Percentiles rank a stretch among this genome's conserved stretches.
phyloP scores from a whole-genome alignment of 1,140 invertebrate species.

The Temnothorax curvispinosus region DNA sequence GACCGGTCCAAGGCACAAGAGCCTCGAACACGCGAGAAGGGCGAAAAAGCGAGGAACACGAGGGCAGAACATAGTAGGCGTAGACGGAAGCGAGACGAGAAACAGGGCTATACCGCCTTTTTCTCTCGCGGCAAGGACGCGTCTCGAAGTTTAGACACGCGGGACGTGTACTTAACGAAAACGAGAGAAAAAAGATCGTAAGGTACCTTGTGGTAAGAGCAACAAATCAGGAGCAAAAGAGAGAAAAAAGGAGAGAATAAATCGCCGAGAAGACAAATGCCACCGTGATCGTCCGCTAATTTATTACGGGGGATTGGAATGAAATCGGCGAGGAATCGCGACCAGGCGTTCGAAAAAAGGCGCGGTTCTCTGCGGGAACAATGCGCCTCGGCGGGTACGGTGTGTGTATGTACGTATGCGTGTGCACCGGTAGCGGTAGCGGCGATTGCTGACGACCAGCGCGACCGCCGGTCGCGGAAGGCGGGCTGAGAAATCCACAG shows the following conservation, averaged over 20 bases:
- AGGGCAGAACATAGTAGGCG: slow-evolving; percentile 44
- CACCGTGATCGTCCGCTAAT: slow-evolving; percentile 80
- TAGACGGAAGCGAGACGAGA: slow-evolving; percentile 52
- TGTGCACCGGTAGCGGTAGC: slow-evolving; percentile 35
- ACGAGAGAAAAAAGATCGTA: not conserved
- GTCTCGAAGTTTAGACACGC: slow-evolving; percentile 33
- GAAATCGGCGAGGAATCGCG: slow-evolving; percentile 80
- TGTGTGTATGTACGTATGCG: not conserved
- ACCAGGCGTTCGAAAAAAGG: slow-evolving; percentile 67
- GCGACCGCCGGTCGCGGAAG: not conserved
- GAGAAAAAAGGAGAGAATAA: slow-evolving; percentile 63
- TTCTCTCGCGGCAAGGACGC: slow-evolving; percentile 78
- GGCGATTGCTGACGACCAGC: slow-evolving; percentile 10
- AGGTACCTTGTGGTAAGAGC: slow-evolving; percentile 26
- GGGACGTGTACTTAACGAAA: slow-evolving; percentile 26
- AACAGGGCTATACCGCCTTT: slow-evolving; percentile 67
- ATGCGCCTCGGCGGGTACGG: slow-evolving; percentile 60
- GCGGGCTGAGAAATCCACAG: slow-evolving; percentile 9
- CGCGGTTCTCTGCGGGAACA: slow-evolving; percentile 55
- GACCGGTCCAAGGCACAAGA: slow-evolving; percentile 31
- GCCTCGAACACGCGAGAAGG: slow-evolving; percentile 39
- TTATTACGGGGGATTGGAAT: slow-evolving; percentile 81
- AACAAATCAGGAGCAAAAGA: slow-evolving; percentile 46
- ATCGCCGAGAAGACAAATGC: slow-evolving; percentile 82
- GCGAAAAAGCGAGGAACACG: slow-evolving; percentile 44